These are phyloP conservation scores for Xylota sylvarum DNA, from an alignment of 2,888 invertebrate genomes.

Conservation along the genomic window DNA sequence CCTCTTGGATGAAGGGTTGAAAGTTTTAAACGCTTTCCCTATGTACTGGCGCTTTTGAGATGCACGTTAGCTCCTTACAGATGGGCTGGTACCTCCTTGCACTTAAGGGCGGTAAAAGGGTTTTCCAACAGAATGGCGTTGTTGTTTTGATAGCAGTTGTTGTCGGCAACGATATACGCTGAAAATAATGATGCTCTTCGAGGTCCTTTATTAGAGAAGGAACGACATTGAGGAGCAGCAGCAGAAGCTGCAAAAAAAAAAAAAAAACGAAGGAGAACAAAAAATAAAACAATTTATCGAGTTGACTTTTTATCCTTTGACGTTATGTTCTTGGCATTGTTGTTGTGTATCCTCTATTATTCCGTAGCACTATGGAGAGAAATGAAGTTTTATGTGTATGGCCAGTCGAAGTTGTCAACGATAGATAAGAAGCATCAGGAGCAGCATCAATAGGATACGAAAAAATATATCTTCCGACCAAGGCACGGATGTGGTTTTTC, in stretches of 20 bases:
- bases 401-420: constrained; percentile 42
- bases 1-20: constrained; percentile 38
- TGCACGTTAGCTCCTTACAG: constrained; percentile 46
- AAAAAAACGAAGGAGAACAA: too few relatives aligned
- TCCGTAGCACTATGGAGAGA: constrained; percentile 36
- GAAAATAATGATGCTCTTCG: constrained; percentile 71
- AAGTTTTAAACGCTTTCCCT: constrained; percentile 67
- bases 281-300: constrained; percentile 65
- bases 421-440: constrained; percentile 21
- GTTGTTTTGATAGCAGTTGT: constrained; percentile 38
- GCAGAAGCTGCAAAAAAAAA: constrained; percentile 1
- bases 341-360: constrained; percentile 46
- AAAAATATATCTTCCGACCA: neutral
- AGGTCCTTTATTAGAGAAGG: constrained; percentile 59
- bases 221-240: constrained; percentile 52
- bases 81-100: constrained; percentile 36
- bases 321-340: constrained; percentile 51
- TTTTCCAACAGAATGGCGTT: constrained; percentile 37
- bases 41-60: constrained; percentile 30
- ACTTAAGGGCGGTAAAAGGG: constrained; percentile 51
- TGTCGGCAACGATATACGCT: constrained; percentile 51
- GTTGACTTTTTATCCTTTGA: constrained; percentile 71
- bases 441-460: neutral
- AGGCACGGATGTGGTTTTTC: constrained; percentile 15
- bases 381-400: constrained; percentile 24